phyloP scores from a whole-genome alignment of 2,888 invertebrate genomes.

The Heliconius hortense region DNA sequence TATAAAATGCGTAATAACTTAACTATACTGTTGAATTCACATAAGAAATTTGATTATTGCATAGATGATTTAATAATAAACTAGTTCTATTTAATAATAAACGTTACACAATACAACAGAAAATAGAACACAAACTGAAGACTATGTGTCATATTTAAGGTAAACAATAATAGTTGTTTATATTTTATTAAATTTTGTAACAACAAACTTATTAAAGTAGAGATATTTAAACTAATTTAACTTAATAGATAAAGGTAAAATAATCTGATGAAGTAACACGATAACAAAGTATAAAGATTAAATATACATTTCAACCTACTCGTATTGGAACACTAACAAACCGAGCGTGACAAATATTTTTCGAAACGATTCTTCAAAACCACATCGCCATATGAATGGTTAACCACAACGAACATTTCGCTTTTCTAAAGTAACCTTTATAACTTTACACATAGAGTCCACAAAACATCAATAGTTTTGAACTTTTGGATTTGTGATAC shows the following conservation, averaged over 20 bases:
- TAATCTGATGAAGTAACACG: neutral
- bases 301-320: constrained; percentile 10
- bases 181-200: too few species aligned
- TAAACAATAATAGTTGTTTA: too few species aligned
- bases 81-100: too few species aligned
- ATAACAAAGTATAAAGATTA: constrained; percentile 11
- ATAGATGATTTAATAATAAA: neutral
- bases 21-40: neutral
- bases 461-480: neutral
- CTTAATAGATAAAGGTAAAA: neutral
- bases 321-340: constrained; percentile 24
- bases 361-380: constrained; percentile 32
- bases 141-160: too few species aligned
- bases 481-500: constrained; percentile 21
- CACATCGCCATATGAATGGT: constrained; percentile 36
- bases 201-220: neutral
- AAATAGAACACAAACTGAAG: too few species aligned
- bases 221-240: neutral
- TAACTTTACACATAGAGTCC: neutral
- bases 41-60: neutral
- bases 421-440: constrained; percentile 31
- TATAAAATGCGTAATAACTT: too few species aligned
- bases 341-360: constrained; percentile 26
- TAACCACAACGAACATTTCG: constrained; percentile 23
- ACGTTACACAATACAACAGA: too few species aligned